These are phyloP conservation scores for Apeira syringaria DNA, from an alignment of 2,888 invertebrate species.

Conservation along the genomic window DNA sequence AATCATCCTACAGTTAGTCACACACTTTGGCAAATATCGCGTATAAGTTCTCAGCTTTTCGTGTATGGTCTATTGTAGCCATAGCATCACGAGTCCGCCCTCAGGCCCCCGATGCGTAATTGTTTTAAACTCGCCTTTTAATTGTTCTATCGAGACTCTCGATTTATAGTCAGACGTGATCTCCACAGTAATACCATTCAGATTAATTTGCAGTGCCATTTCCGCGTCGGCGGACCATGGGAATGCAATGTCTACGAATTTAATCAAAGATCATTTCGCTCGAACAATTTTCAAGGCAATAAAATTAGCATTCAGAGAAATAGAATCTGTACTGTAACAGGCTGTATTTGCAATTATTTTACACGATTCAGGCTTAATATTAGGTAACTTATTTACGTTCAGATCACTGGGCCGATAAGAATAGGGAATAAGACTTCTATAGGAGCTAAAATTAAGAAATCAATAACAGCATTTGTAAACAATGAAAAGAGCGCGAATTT, in stretches of 20 bases:
- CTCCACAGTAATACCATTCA: slow-evolving; percentile 67
- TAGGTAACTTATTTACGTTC: too few relatives aligned
- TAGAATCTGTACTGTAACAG: slow-evolving; percentile 30
- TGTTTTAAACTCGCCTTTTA: slow-evolving; percentile 83
- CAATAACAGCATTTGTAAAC: too few relatives aligned
- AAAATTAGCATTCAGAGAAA: slow-evolving; percentile 43
- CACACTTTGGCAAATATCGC: too few relatives aligned
- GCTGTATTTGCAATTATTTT: slow-evolving; percentile 3
- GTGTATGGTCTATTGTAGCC: slow-evolving; percentile 39
- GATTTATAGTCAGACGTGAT: slow-evolving; percentile 81
- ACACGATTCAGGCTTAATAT: too few relatives aligned
- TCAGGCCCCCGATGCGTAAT: slow-evolving; percentile 77
- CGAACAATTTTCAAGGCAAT: slow-evolving; percentile 52
- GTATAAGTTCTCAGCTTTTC: too few relatives aligned
- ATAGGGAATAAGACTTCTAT: too few relatives aligned
- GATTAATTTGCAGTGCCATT: slow-evolving; percentile 76
- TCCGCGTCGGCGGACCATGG: slow-evolving; percentile 72
- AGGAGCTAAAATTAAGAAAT: too few relatives aligned
- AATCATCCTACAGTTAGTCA: too few relatives aligned
- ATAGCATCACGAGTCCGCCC: slow-evolving; percentile 63
- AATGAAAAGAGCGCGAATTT: too few relatives aligned
- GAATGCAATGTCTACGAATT: slow-evolving; percentile 72
- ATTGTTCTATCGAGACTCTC: slow-evolving; percentile 79
- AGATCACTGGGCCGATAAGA: too few relatives aligned
- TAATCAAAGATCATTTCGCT: slow-evolving; percentile 66